Evolutionary conservation across 23 tunicate genomes (phyloP), one percentile per base, ranked within the genome.

Genomic region (Trididemnum nubilum): DNA sequence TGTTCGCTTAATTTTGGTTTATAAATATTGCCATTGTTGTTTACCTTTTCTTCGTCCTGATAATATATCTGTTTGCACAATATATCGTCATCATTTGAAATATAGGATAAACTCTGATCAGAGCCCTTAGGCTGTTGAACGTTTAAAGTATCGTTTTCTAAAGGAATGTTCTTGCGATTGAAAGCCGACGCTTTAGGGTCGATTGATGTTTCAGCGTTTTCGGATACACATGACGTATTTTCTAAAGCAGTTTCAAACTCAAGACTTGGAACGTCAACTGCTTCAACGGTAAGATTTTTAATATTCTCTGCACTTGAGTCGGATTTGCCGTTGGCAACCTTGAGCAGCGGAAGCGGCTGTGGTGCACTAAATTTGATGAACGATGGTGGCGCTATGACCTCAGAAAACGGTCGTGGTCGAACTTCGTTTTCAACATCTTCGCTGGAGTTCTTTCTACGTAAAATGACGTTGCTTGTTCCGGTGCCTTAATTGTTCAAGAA

Each of bases 121-220:
- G 26, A 61, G 67, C 67, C 67, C 67, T n/a, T 26, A 24, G 67
- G 67, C 67, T 24, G 67, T 61, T 61, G 67, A 61, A 22, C 67
- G 26, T 61, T 24, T 61, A 24, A 61, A n/a, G 29, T 61, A 61
- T 61, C 29, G n/a, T n/a, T n/a, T n/a, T n/a, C n/a, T n/a, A n/a
- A n/a, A 61, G 67, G n/a, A 61, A 3, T 26, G n/a, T 22, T 24
- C 26, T 23, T 21, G 67, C 28, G 26, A 61, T 21, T 22, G 67
- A 61, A 12, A 61, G 18, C 26, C 5, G 26, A 21, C 26, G 5
- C 4, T 15, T 61, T 24, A 12, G 5, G 26, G 4, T 24, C 67
- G 5, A 9, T 44, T 44, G 54, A 44, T n/a, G n/a, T n/a, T n/a
- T n/a, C 57, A 61, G 18, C n/a, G 67, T 24, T 15, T n/a, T 23